Conservation (phyloP, 2,797 vertebrate species). For the Picus viridis region DNA sequence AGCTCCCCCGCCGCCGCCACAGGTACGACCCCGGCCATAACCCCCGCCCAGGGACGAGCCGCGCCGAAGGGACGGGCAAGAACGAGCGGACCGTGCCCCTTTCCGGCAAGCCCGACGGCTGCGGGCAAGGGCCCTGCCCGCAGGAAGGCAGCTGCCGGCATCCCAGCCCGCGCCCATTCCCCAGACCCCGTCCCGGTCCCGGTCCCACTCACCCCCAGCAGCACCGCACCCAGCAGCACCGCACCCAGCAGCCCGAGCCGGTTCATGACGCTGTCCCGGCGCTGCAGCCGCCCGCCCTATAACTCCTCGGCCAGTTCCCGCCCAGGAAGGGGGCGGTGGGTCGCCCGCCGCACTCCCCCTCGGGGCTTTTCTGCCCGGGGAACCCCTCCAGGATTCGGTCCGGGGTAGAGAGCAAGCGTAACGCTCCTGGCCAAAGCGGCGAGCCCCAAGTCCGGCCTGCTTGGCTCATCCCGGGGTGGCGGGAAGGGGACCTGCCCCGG, state of each 20-base stretch:
- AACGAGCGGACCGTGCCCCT: background rate
- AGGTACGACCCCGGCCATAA: background rate
- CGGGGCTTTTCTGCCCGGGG: background rate
- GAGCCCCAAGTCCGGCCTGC: background rate
- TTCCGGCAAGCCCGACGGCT: background rate
- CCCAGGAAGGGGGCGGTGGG: constrained; percentile 33
- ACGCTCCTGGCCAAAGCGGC: background rate
- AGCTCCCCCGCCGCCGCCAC: background rate
- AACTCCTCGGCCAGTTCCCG: background rate
- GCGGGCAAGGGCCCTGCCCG: background rate
- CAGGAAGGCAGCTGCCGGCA: background rate
- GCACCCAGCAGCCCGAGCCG: background rate
- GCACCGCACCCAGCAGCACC: background rate
- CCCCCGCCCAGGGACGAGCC: background rate
- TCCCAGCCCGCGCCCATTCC: background rate
- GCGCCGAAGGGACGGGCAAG: background rate
- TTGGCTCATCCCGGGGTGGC: background rate
- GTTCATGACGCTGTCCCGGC: background rate
- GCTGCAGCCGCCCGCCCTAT: background rate
- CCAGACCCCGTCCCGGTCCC: background rate
- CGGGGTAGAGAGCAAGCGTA: background rate
- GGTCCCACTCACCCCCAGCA: background rate
- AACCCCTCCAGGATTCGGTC: background rate
- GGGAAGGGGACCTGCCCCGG: background rate
- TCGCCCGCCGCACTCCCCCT: background rate